A percentile compares a stretch with the other conserved stretches of the same genome.
Conservation (phyloP, 2,888 invertebrate species). For the Barypeithes pellucidus region DNA sequence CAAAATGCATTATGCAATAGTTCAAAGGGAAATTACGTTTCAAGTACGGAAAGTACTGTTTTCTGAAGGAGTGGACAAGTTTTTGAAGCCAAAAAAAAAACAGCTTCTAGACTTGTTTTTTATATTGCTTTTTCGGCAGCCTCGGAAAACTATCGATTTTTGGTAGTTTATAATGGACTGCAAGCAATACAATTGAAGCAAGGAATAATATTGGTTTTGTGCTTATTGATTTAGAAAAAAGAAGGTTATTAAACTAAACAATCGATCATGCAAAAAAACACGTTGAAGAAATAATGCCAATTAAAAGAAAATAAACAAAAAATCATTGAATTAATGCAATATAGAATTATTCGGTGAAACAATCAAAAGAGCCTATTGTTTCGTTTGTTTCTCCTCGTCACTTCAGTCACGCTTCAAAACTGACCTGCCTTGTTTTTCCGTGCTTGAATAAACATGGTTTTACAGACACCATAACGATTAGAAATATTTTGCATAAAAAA, state of each 20-base stretch:
- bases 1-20: too few relatives aligned
- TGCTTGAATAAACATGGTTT: constrained; percentile 16
- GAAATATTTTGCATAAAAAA: constrained; percentile 10
- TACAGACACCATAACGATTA: constrained; percentile 1
- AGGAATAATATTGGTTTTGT: too few relatives aligned
- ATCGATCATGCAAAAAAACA: not conserved
- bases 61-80: too few relatives aligned
- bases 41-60: too few relatives aligned
- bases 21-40: too few relatives aligned
- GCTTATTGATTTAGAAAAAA: not conserved
- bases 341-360: constrained; percentile 10
- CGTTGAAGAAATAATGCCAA: not conserved
- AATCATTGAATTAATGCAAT: constrained; percentile 8
- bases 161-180: too few relatives aligned
- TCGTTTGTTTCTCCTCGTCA: constrained; percentile 33
- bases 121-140: too few relatives aligned
- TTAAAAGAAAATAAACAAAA: constrained; percentile 9
- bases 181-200: too few relatives aligned
- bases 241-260: constrained; percentile 1
- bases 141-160: too few relatives aligned
- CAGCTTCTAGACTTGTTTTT: too few relatives aligned
- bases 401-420: constrained; percentile 37
- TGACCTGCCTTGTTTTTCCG: constrained; percentile 40
- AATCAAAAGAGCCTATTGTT: constrained; percentile 24
- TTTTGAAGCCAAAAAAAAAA: too few relatives aligned